These are phyloP conservation scores for Meteorus cinctellus DNA, from an alignment of 2,888 invertebrate genomes.

Conservation along the genomic window DNA sequence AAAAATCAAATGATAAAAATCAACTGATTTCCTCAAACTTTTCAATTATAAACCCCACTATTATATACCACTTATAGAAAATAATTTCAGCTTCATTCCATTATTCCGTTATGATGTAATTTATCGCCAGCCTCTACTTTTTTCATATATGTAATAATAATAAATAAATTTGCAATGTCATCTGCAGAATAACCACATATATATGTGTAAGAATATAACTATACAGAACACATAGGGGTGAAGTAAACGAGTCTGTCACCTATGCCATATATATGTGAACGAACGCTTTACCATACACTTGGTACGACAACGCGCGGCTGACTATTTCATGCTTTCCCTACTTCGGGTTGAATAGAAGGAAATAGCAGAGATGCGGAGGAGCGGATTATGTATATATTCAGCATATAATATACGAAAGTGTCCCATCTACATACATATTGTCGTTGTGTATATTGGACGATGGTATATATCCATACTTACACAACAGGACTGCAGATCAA, in stretches of 20 bases:
- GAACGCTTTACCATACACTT: constrained; percentile 1
- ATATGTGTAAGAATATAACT: constrained; percentile 22
- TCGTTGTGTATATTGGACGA: constrained; percentile 4
- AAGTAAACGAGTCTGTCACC: constrained; percentile 22
- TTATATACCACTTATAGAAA: too few species aligned
- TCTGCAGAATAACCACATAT: neutral
- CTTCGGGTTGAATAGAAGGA: neutral
- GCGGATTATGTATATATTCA: constrained; percentile 44
- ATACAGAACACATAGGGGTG: constrained; percentile 36
- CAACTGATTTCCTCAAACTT: too few species aligned
- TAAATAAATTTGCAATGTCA: too few species aligned
- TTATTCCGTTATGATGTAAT: too few species aligned
- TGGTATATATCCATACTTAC: neutral
- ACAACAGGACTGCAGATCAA: neutral
- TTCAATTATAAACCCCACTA: too few species aligned
- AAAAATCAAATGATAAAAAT: too few species aligned
- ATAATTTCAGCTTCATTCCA: too few species aligned
- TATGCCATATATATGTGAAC: neutral
- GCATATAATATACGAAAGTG: constrained; percentile 53
- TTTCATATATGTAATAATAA: too few species aligned
- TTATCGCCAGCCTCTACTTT: too few species aligned
- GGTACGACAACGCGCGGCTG: constrained; percentile 8
- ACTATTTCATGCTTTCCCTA: constrained; percentile 17
- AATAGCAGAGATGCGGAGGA: neutral
- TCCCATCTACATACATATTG: constrained; percentile 13